Base-by-base conservation (phyloP, 2,797 vertebrate genomes). In the Notolabrus celidotus region DNA sequence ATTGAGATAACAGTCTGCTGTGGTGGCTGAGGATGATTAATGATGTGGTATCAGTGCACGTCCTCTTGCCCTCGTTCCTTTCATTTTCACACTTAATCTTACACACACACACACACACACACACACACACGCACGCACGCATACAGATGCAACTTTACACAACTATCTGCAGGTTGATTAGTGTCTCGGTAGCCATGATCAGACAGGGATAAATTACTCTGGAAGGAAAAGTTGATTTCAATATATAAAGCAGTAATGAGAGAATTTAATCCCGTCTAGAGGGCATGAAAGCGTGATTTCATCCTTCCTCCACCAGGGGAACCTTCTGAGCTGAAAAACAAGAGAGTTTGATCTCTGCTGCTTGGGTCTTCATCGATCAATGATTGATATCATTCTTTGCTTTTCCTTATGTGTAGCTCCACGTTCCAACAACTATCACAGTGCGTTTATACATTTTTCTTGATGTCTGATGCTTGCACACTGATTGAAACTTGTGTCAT, bases 1-100 rank as follows among this genome's bases (percentile, higher is more conserved):
- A n/a, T n/a, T n/a, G n/a, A n/a, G n/a, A n/a, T n/a, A 77, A 68
- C 33, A 77, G 39, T 77, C 71, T 55, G 62, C 79, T 59, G 34
- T 69, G 39, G 67, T 67, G 77, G 22, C 66, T 45, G 60, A 29
- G 12, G 7, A 17, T 73, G 77, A 86, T 80, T 77, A 62, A 82
- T 79, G 63, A 54, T 59, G 42, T 41, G 50, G 38, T 47, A 65
- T 73, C 51, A 53, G 55, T 57, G 50, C 47, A 29, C 36, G 46
- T 59, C 29, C 10, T 25, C 22, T 51, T 52, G 14, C n/a, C 41
- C 51, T 49, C 59, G 39, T 27, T 55, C 36, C 4, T 16, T 42
- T 41, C 46, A 33, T 10, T 41, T 56, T 56, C 17, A 46, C 45
- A 59, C 31, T 36, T 15, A 14, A 42, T 25, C 36, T 29, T 22